A percentile compares a stretch with the other conserved stretches of the same genome.
Evolutionary conservation across 2,113 vertebrate species (phyloP).

Genomic region (Trochalopteron elliotii): DNA sequence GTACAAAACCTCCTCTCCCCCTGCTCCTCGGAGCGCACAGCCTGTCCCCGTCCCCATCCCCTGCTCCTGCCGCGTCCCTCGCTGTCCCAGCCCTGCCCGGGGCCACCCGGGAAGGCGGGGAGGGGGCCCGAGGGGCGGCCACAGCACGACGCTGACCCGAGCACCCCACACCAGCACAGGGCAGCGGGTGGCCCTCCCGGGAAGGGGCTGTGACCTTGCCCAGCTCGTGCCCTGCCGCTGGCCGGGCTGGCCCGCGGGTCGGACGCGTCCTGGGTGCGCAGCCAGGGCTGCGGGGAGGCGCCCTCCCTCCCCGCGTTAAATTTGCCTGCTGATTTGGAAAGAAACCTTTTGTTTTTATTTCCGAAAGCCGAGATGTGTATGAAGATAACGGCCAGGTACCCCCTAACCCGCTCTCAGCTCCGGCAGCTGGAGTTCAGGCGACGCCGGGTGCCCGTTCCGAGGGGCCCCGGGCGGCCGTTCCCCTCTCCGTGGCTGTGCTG

Average conservation of each 20-base stretch:
- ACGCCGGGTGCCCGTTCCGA: background rate
- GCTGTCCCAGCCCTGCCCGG: background rate
- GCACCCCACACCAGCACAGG: background rate
- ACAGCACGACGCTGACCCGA: background rate
- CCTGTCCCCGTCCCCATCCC: background rate
- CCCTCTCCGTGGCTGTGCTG: conserved; percentile 32
- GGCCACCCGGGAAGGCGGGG: background rate
- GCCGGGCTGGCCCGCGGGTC: background rate
- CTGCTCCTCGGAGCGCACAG: conserved; percentile 48
- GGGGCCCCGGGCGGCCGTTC: background rate
- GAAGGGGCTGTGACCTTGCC: background rate
- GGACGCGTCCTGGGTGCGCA: background rate
- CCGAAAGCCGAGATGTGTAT: conserved; percentile 12
- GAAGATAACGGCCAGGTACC: background rate
- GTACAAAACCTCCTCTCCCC: conserved; percentile 68
- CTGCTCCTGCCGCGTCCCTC: background rate
- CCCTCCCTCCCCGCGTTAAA: background rate
- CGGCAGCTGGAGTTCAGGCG: background rate
- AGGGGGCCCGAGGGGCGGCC: background rate
- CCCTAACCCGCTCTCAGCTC: conserved; percentile 16
- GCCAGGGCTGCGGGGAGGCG: background rate
- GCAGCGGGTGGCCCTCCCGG: background rate
- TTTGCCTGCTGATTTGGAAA: conserved; percentile 27
- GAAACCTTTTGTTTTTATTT: background rate
- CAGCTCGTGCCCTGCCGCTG: background rate